These are phyloP conservation scores for Sprattus sprattus DNA, from an alignment of 2,113 vertebrate genomes.

Conservation along the genomic window DNA sequence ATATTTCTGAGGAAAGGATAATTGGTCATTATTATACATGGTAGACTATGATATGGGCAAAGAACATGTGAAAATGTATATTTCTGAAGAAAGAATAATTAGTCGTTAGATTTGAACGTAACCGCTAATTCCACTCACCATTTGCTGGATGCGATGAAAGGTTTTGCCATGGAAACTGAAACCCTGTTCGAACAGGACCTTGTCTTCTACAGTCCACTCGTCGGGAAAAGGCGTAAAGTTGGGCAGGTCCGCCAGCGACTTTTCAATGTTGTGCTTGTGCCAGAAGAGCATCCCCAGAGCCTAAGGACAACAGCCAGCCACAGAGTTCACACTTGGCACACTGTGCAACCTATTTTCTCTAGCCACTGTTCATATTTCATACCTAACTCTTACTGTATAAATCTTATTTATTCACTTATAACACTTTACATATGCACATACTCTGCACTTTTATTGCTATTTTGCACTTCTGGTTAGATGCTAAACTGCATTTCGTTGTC, in stretches of 20 bases:
- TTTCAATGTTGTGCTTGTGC: conserved; percentile 97
- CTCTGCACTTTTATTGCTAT: too few relatives aligned
- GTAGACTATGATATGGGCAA: too few relatives aligned
- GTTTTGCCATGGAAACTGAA: conserved; percentile 97
- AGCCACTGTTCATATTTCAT: too few relatives aligned
- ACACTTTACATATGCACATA: too few relatives aligned
- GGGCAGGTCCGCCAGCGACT: conserved; percentile 91
- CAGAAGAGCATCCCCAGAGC: conserved; percentile 97
- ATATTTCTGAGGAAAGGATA: not conserved
- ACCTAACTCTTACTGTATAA: too few relatives aligned
- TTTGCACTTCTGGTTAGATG: too few relatives aligned
- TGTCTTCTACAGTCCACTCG: conserved; percentile 97
- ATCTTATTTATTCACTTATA: too few relatives aligned
- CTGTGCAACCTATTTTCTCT: too few relatives aligned
- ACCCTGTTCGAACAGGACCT: conserved; percentile 92
- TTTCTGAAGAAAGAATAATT: not conserved
- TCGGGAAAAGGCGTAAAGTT: conserved; percentile 97
- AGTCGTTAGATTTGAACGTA: not conserved
- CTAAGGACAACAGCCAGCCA: conserved; percentile 58
- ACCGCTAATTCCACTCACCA: conserved; percentile 75
- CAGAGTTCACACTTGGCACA: not conserved
- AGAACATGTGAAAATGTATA: too few relatives aligned
- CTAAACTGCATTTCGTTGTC: too few relatives aligned
- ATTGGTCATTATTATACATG: too few relatives aligned
- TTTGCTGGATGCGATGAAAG: conserved; percentile 95